Percentiles rank a stretch among this genome's conserved stretches.
Evolutionary conservation across 2,797 vertebrate species (phyloP).

Genomic region (Hydrophis major): DNA sequence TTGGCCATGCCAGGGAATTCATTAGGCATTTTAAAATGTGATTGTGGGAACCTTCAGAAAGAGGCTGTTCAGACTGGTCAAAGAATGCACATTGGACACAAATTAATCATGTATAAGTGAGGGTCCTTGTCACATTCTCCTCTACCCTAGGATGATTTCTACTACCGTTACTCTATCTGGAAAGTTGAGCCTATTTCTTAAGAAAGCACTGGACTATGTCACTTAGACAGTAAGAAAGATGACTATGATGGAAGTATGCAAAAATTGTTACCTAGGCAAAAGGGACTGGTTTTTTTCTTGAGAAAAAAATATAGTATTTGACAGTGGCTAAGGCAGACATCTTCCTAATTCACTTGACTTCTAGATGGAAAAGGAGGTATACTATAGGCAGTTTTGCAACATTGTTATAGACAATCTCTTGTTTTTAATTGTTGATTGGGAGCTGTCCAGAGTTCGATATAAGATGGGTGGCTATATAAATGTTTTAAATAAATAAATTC

Average conservation of each 20-base stretch:
- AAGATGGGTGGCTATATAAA: neutral
- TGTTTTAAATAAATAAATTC: neutral
- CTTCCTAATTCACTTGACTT: neutral
- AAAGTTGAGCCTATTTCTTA: neutral
- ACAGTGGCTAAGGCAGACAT: neutral
- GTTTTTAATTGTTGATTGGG: neutral
- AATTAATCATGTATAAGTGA: neutral
- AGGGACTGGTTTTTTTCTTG: neutral
- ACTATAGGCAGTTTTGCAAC: neutral
- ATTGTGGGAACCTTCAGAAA: neutral
- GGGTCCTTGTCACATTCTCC: neutral
- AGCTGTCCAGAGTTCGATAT: neutral
- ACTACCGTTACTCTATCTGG: neutral
- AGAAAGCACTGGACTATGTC: neutral
- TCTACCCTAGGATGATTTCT: neutral
- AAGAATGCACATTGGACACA: neutral
- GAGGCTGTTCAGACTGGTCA: neutral
- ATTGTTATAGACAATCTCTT: neutral
- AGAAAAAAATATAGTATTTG: neutral
- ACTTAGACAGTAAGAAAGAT: neutral
- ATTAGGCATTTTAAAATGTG: neutral
- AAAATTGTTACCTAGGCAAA: neutral
- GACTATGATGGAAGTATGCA: neutral
- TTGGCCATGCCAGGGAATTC: neutral
- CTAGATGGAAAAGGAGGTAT: neutral